A percentile compares a stretch with the other conserved stretches of the same genome.
phyloP scores from a whole-genome alignment of 2,888 invertebrate species.

The Scaptomyza polygonia region DNA sequence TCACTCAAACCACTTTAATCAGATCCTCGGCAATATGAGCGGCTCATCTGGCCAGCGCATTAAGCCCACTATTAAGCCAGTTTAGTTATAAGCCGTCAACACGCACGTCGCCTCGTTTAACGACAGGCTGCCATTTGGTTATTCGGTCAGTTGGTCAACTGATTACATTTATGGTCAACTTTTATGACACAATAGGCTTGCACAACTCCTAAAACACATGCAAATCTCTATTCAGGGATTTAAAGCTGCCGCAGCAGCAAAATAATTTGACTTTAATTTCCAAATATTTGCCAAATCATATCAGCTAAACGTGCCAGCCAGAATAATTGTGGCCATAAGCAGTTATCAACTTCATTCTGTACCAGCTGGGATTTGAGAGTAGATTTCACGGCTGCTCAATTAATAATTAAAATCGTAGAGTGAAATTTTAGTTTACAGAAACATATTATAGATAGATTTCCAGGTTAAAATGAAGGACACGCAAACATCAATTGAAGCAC shows the following conservation, averaged over 20 bases:
- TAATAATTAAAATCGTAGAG: conserved; percentile 48
- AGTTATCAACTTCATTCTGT: conserved; percentile 5
- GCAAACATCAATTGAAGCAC: conserved; percentile 51
- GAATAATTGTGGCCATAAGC: conserved; percentile 21
- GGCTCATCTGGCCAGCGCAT: conserved; percentile 61
- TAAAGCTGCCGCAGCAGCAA: conserved; percentile 17
- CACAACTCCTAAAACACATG: conserved; percentile 46
- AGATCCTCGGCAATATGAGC: conserved; percentile 36
- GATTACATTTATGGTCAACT: conserved; percentile 67
- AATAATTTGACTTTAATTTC: conserved; percentile 25
- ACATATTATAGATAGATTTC: conserved; percentile 38
- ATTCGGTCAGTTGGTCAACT: conserved; percentile 47
- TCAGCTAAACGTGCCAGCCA: conserved; percentile 7
- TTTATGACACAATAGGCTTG: conserved; percentile 63
- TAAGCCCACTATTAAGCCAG: conserved; percentile 54
- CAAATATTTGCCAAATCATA: conserved; percentile 31
- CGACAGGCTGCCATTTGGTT: conserved; percentile 48
- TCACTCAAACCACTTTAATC: conserved; percentile 73
- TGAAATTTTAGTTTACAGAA: conserved; percentile 51
- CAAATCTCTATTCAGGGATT: conserved; percentile 15
- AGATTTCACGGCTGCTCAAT: conserved; percentile 5
- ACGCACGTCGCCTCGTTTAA: conserved; percentile 54
- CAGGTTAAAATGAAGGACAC: conserved; percentile 24
- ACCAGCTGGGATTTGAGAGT: not conserved
- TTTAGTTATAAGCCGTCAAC: conserved; percentile 55